Base-by-base conservation (phyloP, 2,888 invertebrate genomes). In the Axea sp. region DNA sequence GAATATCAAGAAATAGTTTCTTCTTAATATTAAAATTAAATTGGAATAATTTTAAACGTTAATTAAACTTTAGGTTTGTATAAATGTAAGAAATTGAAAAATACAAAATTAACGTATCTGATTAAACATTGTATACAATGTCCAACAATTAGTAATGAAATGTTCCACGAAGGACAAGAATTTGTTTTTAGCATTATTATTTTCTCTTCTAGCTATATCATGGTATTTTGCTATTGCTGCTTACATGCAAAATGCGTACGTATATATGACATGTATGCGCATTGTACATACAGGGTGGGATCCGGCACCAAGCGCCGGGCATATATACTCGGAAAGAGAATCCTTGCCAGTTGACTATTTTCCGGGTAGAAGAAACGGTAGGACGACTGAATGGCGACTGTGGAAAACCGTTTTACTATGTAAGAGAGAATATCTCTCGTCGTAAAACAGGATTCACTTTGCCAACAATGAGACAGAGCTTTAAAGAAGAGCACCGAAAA, bases 301-400 rank as follows among this genome's bases (percentile, higher is more conserved):
- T 64, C 51, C 45, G 62, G 47, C 35, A n/a, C 8, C 15, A 30
- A 28, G 31, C 35, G 30, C 30, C 31, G 22, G 8, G 9, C n/a
- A 33, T 37, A 15, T 26, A 30, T 17, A 30, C 33, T 14, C 39
- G 11, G 14, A 22, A 59, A 26, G 28, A 30, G 31, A 55, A 53
- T 62, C 59, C 39, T 49, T 41, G 47, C 39, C 45, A 53, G 47
- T 67, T 53, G 60, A 53, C 49, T 28, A 33, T 67, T 73, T 55
- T 24, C 51, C 24, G 26, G 37, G 37, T 8, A 43, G 57, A 62
- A 69, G 68, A 53, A 74, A 49, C 15, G 39, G 53, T 45, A 24
- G 53, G 30, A 60, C 68, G 68, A 74, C 45, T 57, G 57, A 68
- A 64, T 59, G 64, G 59, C 49, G 57, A 57, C 67, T 67, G 53